Evolutionary conservation across 2,888 invertebrate species (phyloP), one percentile per base, ranked within the genome.

Genomic region (Eupelmus urozonus): DNA sequence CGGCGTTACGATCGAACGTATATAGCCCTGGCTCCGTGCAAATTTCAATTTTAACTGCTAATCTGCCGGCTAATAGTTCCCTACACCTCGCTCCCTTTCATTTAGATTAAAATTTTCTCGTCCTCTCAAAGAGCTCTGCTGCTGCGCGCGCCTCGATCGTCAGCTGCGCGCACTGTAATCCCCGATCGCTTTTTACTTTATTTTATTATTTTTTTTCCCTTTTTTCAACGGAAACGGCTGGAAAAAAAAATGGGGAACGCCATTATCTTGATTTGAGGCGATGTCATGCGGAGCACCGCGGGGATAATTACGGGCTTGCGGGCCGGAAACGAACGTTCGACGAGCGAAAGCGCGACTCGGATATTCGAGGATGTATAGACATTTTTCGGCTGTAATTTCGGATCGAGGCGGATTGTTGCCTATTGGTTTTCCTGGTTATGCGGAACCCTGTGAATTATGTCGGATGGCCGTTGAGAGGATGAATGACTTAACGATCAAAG

Each of bases 1-100:
- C 92, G 85, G 84, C 86, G 57, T 87, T 59, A 51, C 63, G 69
- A 87, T 86, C 88, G 87, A 88, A 88, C 87, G n/a, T n/a, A n/a
- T n/a, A n/a, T n/a, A n/a, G n/a, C n/a, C 9, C 9, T 87, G 87
- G n/a, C n/a, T 86, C 89, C 88, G 88, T 89, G 89, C 89, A 89
- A 89, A 89, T 89, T 88, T 89, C 89, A 88, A 89, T 88, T 88
- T 89, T 88, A 89, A 88, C 89, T 88, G 89, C 88, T 89, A 89
- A 89, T 88, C 88, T 89, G 85, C 88, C 87, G 72, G 87, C 87
- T 89, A 89, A 89, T 89, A 87, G 87, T 85, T 85, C 83, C 83
- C 84, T 75, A 34, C 29, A 5, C 45, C 25, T 16, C 42, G 25
- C 20, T 45, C 23, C 40, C 60, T 73, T 77, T 60, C 79, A 72